phyloP scores from a whole-genome alignment of 1,140 invertebrate species.

The Tetramorium alpestre region DNA sequence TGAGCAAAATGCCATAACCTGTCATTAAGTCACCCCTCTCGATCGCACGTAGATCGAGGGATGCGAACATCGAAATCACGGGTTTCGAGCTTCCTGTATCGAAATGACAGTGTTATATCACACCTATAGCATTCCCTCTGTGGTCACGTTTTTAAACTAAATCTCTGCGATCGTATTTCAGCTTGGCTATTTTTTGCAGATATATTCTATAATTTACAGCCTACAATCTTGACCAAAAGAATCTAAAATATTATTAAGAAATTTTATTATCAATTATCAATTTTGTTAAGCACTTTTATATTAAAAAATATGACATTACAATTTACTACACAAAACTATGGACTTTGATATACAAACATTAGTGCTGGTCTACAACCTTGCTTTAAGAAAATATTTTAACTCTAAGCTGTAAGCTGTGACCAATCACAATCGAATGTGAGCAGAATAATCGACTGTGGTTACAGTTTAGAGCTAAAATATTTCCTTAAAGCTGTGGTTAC shows the following conservation, averaged over 20 bases:
- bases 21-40: constrained; percentile 72
- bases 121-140: neutral
- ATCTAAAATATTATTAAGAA: neutral
- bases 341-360: neutral
- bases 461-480: too few relatives aligned
- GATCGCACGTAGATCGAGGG: constrained; percentile 18
- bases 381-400: too few relatives aligned
- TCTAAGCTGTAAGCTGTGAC: too few relatives aligned
- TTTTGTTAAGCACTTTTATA: neutral
- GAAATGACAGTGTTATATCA: constrained; percentile 64
- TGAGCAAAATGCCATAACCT: constrained; percentile 68
- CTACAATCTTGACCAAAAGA: neutral
- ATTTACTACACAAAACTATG: neutral
- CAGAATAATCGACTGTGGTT: too few relatives aligned
- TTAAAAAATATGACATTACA: neutral
- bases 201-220: neutral
- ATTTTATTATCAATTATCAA: neutral
- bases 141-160: neutral
- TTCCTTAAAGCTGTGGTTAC: too few relatives aligned
- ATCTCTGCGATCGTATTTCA: neutral
- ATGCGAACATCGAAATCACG: constrained; percentile 76
- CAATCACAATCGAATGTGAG: too few relatives aligned
- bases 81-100: constrained; percentile 74
- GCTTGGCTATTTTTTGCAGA: neutral
- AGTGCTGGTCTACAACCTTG: too few relatives aligned